Conservation (phyloP, 2,797 vertebrate genomes). For the Toxotes lorentzi region DNA sequence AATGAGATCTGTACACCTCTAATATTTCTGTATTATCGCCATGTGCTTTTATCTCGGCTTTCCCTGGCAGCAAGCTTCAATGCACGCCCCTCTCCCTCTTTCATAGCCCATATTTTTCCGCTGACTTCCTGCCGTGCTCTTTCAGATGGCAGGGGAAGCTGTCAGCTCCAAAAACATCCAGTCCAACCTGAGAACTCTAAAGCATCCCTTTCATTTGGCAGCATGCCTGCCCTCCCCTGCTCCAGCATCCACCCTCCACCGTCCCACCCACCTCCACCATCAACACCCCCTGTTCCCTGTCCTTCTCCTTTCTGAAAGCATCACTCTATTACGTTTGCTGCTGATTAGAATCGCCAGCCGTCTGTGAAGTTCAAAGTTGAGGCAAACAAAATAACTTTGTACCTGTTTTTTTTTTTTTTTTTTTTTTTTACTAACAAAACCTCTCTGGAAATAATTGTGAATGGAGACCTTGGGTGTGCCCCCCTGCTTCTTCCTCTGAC, state of each 20-base stretch:
- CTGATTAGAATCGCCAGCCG: slow-evolving; percentile 80
- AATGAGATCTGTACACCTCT: slow-evolving; percentile 36
- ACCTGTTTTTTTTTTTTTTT: slow-evolving; percentile 51
- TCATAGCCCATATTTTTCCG: slow-evolving; percentile 59
- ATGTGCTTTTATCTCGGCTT: slow-evolving; percentile 68
- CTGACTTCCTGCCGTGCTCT: slow-evolving; percentile 64
- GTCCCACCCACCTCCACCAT: slow-evolving; percentile 19
- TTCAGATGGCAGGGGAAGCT: slow-evolving; percentile 74
- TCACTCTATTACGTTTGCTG: slow-evolving; percentile 77
- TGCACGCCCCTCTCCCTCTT: slow-evolving; percentile 52
- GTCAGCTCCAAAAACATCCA: slow-evolving; percentile 77
- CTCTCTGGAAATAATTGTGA: slow-evolving; percentile 68
- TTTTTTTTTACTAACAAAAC: slow-evolving; percentile 52
- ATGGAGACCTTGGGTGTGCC: slow-evolving; percentile 22
- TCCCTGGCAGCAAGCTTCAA: slow-evolving; percentile 63
- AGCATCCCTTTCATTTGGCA: slow-evolving; percentile 66
- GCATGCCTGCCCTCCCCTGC: slow-evolving; percentile 10
- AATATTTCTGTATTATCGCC: slow-evolving; percentile 55
- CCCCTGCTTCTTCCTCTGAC: slow-evolving; percentile 19
- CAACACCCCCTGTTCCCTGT: neutral
- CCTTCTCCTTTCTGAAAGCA: slow-evolving; percentile 34
- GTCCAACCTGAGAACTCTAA: slow-evolving; percentile 72
- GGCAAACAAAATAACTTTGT: slow-evolving; percentile 74
- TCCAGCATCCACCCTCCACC: slow-evolving; percentile 5
- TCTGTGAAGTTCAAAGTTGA: slow-evolving; percentile 75